Conservation (phyloP, 2,888 invertebrate genomes). For the Pristionchus japonicus region DNA sequence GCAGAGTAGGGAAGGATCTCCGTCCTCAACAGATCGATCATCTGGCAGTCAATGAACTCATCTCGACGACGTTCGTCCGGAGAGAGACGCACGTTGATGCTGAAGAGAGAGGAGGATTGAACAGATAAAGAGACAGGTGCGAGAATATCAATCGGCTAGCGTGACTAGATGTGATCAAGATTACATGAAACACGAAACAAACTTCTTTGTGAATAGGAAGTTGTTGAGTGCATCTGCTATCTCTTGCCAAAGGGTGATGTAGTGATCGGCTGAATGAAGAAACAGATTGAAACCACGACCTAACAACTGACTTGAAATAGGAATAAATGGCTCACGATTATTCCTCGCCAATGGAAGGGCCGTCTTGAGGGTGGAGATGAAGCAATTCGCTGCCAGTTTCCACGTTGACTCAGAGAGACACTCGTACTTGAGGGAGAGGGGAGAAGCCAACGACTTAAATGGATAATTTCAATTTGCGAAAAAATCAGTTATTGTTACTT, state of each 20-base stretch:
- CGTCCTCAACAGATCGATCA: conserved; percentile 85
- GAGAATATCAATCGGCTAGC: not conserved
- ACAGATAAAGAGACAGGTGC: not conserved
- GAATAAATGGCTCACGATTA: conserved; percentile 77
- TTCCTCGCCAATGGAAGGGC: conserved; percentile 90
- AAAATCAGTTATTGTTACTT: not conserved
- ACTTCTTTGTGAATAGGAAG: conserved; percentile 89
- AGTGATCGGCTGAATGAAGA: conserved; percentile 60
- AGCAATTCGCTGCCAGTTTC: conserved; percentile 86
- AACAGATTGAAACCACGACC: no score
- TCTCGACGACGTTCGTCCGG: conserved; percentile 73
- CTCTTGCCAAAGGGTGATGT: conserved; percentile 83
- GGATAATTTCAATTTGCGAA: no score
- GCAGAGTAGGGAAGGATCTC: conserved; percentile 43
- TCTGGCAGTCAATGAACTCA: conserved; percentile 76
- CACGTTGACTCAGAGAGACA: conserved; percentile 87
- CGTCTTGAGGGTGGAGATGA: conserved; percentile 85
- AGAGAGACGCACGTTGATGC: conserved; percentile 62
- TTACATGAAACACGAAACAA: not conserved
- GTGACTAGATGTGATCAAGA: not conserved
- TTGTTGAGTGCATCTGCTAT: conserved; percentile 89
- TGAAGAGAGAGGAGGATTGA: conserved; percentile 46
- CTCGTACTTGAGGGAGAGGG: conserved; percentile 86
- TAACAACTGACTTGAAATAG: not conserved
- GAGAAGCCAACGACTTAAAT: conserved; percentile 82